Evolutionary conservation across 1,140 invertebrate species (phyloP), one percentile per base, ranked within the genome.

Genomic region (Bombus superbus): DNA sequence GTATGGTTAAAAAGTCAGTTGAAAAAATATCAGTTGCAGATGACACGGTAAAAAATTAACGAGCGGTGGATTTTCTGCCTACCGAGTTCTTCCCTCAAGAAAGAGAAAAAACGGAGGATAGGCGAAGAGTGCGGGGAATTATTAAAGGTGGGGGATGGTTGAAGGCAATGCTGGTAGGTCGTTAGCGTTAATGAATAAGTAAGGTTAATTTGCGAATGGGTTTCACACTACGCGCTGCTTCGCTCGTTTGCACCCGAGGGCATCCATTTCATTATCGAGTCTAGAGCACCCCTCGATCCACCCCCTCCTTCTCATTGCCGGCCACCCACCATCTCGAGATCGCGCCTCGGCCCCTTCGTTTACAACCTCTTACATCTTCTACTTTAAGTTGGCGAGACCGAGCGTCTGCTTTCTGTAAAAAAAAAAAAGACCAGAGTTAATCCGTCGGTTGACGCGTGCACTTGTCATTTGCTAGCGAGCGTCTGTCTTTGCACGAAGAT

Each of bases 191-290:
- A 94, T 94, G 92, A 94, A 94, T 94, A 92, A 93, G 92, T 93
- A 94, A 93, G 92, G 91, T 93, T 94, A 94, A 94, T 94, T 94
- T 93, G 91, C 92, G 91, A 94, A 94, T 93, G 92, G 90, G 91
- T 91, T 94, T 93, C 91, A 89, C 93, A 93, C 91, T 92, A 89
- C 82, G 86, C 84, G 85, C 75, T 80, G 47, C 64, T 83, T 69
- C 78, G 53, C 35, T 59, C 77, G 81, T 83, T 92, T 89, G 88
- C 82, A 91, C 91, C 91, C 89, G 89, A 87, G 92, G 91, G 92
- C 92, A 93, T 91, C 92, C 92, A 94, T 94, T 94, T 94, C 92
- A 94, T 94, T 94, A 94, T 94, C 90, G 92, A 89, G 89, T 88
- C 83, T 93, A 81, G 84, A 92, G 80, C 68, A 80, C 84, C 73